These are phyloP conservation scores for Clarias platycephalus DNA, from an alignment of 2,797 vertebrate species.

Conservation along the genomic window DNA sequence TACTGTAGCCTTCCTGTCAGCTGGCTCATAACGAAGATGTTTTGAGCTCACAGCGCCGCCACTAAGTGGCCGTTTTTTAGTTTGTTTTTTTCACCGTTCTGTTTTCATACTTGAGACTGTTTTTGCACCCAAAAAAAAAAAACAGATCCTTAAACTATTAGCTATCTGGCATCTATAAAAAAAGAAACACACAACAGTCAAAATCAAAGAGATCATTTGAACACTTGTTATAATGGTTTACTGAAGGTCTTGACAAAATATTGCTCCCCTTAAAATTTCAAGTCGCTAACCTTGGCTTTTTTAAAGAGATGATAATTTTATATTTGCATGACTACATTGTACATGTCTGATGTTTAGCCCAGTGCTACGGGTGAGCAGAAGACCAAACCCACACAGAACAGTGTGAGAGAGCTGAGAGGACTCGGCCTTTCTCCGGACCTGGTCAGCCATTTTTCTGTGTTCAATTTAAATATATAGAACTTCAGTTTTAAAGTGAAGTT, in stretches of 20 bases:
- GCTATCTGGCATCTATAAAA: not conserved
- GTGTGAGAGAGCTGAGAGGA: conserved; percentile 90
- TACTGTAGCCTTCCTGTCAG: not conserved
- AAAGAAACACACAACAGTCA: not conserved
- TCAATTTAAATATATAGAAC: no score
- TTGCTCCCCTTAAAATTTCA: no score
- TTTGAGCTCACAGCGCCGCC: not conserved
- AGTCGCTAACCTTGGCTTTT: no score
- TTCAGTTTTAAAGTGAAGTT: not conserved
- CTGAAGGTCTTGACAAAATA: not conserved
- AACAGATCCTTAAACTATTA: not conserved
- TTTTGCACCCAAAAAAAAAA: not conserved
- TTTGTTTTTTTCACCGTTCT: not conserved
- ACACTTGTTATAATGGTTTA: not conserved
- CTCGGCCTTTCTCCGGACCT: conserved; percentile 93
- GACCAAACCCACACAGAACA: conserved; percentile 95
- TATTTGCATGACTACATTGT: not conserved
- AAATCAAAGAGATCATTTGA: not conserved
- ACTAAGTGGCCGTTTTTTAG: not conserved
- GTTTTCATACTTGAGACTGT: not conserved
- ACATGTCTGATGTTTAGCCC: conserved; percentile 72
- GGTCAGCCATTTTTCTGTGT: conserved; percentile 72
- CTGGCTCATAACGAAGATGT: not conserved
- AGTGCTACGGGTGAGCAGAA: conserved; percentile 96
- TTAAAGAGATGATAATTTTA: no score